These are phyloP conservation scores for Oreotragus oreotragus DNA, from an alignment of 2,113 vertebrate species.

Conservation along the genomic window DNA sequence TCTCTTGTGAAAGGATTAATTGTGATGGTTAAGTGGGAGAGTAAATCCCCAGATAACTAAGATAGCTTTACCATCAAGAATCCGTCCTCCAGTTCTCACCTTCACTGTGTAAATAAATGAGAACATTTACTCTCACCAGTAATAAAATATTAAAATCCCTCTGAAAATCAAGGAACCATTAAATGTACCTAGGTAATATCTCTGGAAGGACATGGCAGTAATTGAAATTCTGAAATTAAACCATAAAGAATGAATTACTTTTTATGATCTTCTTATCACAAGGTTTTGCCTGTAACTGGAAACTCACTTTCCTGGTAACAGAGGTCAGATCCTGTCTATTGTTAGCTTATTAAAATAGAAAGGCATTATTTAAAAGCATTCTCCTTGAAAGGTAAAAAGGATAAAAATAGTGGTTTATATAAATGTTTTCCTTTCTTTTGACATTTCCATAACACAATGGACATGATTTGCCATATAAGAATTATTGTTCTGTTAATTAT, in stretches of 20 bases:
- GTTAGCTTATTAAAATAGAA: background rate
- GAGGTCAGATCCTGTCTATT: background rate
- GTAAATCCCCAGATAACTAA: background rate
- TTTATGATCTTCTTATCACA: background rate
- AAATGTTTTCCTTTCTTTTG: background rate
- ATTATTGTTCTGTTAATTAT: background rate
- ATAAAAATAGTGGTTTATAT: background rate
- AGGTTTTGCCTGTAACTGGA: background rate
- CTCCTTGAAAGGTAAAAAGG: background rate
- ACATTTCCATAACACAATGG: background rate
- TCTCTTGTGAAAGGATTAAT: background rate
- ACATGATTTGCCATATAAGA: background rate
- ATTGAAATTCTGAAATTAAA: constrained; percentile 54
- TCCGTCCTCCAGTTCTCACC: background rate
- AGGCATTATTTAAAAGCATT: background rate
- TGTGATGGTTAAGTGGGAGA: background rate
- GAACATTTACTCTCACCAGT: background rate
- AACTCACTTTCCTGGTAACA: background rate
- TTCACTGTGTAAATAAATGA: background rate
- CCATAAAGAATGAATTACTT: background rate
- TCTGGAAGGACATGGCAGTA: background rate
- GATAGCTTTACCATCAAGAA: background rate
- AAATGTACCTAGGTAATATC: background rate
- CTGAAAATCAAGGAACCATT: background rate
- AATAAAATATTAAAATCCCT: background rate